Conservation (phyloP, 2,888 invertebrate species). For the Nasonovia ribisnigri region DNA sequence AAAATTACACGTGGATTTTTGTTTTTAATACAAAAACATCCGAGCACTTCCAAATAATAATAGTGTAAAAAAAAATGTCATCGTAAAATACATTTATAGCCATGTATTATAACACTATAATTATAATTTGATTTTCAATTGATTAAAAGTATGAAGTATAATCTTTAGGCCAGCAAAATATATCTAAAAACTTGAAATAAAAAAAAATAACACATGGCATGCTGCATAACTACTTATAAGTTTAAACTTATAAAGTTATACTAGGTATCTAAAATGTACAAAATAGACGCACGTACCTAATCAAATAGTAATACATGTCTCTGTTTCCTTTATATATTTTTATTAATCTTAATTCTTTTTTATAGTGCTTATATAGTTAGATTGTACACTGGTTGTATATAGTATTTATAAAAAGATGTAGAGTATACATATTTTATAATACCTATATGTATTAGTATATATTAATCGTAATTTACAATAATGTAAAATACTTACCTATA, state of each 20-base stretch:
- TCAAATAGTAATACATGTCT: not conserved
- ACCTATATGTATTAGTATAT: not conserved
- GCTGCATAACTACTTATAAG: not conserved
- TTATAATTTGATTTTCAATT: not conserved
- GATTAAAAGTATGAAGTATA: not conserved
- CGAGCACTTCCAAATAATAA: not conserved
- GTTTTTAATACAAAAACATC: not conserved
- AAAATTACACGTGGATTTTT: not conserved
- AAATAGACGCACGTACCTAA: not conserved
- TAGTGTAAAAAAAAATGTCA: not conserved
- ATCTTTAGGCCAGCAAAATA: too few relatives aligned
- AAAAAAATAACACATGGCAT: too few relatives aligned
- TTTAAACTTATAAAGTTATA: not conserved
- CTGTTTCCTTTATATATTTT: not conserved
- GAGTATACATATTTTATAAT: not conserved
- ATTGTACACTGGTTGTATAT: not conserved
- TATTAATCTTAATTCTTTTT: not conserved
- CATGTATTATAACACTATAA: not conserved
- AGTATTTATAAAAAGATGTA: not conserved
- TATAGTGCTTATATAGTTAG: not conserved
- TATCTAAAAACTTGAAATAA: too few relatives aligned
- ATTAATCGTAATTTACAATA: not conserved
- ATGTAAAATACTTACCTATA: not conserved
- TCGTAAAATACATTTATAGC: not conserved
- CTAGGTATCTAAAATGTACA: not conserved